Evolutionary conservation across 1,140 invertebrate genomes (phyloP).

Genomic region (Magallana angulata): DNA sequence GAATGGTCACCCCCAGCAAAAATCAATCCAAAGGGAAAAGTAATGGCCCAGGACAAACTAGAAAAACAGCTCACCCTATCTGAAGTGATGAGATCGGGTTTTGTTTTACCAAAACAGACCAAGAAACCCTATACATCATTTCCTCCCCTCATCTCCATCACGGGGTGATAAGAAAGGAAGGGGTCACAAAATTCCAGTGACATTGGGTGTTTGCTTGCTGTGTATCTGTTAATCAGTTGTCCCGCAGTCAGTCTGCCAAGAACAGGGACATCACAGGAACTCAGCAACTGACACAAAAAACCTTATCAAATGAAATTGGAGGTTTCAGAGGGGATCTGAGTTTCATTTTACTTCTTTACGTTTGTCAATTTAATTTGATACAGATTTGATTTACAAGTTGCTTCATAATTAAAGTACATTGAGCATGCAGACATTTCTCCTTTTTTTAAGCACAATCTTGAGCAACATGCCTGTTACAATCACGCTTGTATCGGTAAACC

Average conservation of each 20-base stretch:
- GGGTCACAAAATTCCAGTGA: constrained; percentile 37
- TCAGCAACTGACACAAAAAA: constrained; percentile 2
- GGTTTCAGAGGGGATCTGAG: not conserved
- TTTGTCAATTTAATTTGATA: constrained; percentile 37
- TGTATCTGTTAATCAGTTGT: constrained; percentile 36
- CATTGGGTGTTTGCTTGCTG: constrained; percentile 12
- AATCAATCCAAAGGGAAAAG: constrained; percentile 9
- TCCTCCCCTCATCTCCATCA: constrained; percentile 23
- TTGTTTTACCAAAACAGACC: constrained; percentile 33
- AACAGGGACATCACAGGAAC: constrained; percentile 11
- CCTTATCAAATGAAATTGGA: constrained; percentile 35
- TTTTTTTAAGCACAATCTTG: not conserved
- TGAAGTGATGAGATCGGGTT: constrained; percentile 33
- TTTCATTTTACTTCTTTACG: constrained; percentile 30
- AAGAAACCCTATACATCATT: constrained; percentile 36
- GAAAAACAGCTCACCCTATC: constrained; percentile 15
- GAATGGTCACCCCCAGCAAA: constrained; percentile 31
- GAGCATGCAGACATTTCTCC: constrained; percentile 26
- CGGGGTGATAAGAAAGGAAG: constrained; percentile 14
- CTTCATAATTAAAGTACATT: constrained; percentile 37
- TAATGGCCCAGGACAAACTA: constrained; percentile 34
- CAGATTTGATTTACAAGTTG: constrained; percentile 38
- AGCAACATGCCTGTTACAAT: constrained; percentile 14
- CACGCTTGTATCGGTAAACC: not conserved
- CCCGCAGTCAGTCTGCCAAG: not conserved